Base-by-base conservation (phyloP, 2,888 invertebrate genomes). In the Himalopsyche tibetana region DNA sequence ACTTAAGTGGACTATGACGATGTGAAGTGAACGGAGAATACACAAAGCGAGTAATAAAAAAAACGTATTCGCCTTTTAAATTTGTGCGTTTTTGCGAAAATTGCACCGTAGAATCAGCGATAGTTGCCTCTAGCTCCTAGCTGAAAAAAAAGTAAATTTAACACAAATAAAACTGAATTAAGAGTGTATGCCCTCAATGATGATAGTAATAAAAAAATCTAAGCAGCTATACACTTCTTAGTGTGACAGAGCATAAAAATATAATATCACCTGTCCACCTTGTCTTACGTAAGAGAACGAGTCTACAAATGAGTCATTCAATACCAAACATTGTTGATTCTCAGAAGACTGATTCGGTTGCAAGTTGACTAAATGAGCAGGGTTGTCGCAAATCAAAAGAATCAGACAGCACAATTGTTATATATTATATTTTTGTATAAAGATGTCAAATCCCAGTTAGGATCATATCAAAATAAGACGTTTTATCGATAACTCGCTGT, bases 241-340 rank as follows among this genome's bases (percentile, higher is more conserved):
- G 15, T 36, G 36, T 74, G 15, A 36, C 36, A 74, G 15, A 36
- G 74, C 36, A 74, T 36, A 74, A 74, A 74, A 74, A 74, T 74
- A 63, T 63, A 74, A 74, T 74, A 74, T 74, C 74, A 74, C 74
- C 74, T 74, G 74, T 74, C 74, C 74, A 74, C 74, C 36, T 74
- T 51, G 51, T 74, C 74, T 74, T 74, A 38, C 74, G 74, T 74
- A 74, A 74, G 36, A 74, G 36, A 74, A 74, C 74, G 15, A 74
- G 74, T 74, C 74, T 74, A 28, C 74, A 36, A 74, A 36, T 74
- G 74, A 74, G 74, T 74, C 74, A 74, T 36, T 74, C 74, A 36
- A 36, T 74, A 36, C 74, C 74, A 74, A 74, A 74, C 74, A 74
- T 74, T 74, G 74, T 74, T 36, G 74, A 36, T 74, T 74, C 74